These are phyloP conservation scores for Trachelipus rathkii DNA, from an alignment of 1,140 invertebrate genomes.

Conservation along the genomic window DNA sequence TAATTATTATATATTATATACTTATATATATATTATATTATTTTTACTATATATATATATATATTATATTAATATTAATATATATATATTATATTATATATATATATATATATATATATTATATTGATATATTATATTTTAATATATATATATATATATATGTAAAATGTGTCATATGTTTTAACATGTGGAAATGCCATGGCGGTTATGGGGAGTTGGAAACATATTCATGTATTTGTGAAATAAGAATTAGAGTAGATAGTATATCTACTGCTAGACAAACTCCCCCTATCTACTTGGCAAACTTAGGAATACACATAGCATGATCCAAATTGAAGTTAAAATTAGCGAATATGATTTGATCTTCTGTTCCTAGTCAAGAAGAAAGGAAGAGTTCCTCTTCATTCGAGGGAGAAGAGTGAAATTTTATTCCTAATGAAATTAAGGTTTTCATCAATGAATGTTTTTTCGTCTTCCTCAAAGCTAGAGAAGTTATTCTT, in stretches of 20 bases:
- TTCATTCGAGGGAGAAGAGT: too few relatives aligned
- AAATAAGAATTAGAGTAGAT: background rate
- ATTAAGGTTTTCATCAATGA: too few relatives aligned
- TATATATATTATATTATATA: too few relatives aligned
- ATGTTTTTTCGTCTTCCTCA: too few relatives aligned
- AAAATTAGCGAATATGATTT: background rate
- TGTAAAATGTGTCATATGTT: slow-evolving; percentile 5
- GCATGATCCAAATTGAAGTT: background rate
- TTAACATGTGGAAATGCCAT: slow-evolving; percentile 31
- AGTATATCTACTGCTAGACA: slow-evolving; percentile 1
- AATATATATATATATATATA: background rate
- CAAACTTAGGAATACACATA: slow-evolving; percentile 9
- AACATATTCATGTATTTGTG: background rate
- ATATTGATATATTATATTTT: background rate
- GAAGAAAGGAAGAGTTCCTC: background rate
- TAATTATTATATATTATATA: background rate
- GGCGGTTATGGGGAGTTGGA: slow-evolving; percentile 45
- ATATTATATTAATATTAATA: too few relatives aligned
- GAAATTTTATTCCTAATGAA: too few relatives aligned
- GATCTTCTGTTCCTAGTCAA: slow-evolving; percentile 1
- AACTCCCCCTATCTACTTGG: slow-evolving; percentile 46
- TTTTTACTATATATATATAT: too few relatives aligned
- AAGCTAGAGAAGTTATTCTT: too few relatives aligned
- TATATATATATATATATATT: background rate
- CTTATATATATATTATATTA: too few relatives aligned